phyloP scores from a whole-genome alignment of 2,888 invertebrate genomes.

The Lacanobia wlatinum region DNA sequence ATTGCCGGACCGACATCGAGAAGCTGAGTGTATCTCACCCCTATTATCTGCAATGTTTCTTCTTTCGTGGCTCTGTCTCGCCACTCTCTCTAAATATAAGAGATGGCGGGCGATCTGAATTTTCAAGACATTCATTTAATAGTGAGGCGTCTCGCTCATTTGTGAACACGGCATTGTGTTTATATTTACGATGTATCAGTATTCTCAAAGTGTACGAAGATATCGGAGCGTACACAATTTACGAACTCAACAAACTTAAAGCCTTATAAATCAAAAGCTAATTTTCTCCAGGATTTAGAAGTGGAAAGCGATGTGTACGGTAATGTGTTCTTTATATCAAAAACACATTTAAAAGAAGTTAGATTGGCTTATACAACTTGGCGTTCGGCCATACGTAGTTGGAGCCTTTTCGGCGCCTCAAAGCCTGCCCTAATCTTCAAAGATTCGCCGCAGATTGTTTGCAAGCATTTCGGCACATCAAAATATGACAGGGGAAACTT shows the following conservation, averaged over 20 bases:
- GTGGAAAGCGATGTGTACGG: conserved; percentile 84
- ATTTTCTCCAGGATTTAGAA: conserved; percentile 85
- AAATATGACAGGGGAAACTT: conserved; percentile 85
- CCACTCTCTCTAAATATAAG: conserved; percentile 16
- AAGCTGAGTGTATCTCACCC: conserved; percentile 23
- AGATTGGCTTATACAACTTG: conserved; percentile 90
- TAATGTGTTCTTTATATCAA: conserved; percentile 90
- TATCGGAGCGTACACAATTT: conserved; percentile 58
- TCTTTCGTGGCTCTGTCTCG: conserved; percentile 9
- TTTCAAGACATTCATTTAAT: conserved; percentile 19
- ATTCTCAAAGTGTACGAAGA: conserved; percentile 56
- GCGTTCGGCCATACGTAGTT: conserved; percentile 87
- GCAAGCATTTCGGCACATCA: conserved; percentile 86
- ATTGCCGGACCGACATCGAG: conserved; percentile 21
- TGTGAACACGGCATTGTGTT: conserved; percentile 28
- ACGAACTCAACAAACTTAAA: conserved; percentile 75
- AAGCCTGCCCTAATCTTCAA: conserved; percentile 87
- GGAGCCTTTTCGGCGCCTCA: conserved; percentile 85
- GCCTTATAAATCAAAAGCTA: conserved; percentile 87
- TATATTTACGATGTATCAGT: conserved; percentile 52
- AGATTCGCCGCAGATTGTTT: conserved; percentile 89
- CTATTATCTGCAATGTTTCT: conserved; percentile 37
- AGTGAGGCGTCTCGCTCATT: conserved; percentile 23
- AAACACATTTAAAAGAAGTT: conserved; percentile 91
- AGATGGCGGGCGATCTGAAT: conserved; percentile 6